Evolutionary conservation across 2,797 vertebrate species (phyloP).

Genomic region (Champsocephalus esox): DNA sequence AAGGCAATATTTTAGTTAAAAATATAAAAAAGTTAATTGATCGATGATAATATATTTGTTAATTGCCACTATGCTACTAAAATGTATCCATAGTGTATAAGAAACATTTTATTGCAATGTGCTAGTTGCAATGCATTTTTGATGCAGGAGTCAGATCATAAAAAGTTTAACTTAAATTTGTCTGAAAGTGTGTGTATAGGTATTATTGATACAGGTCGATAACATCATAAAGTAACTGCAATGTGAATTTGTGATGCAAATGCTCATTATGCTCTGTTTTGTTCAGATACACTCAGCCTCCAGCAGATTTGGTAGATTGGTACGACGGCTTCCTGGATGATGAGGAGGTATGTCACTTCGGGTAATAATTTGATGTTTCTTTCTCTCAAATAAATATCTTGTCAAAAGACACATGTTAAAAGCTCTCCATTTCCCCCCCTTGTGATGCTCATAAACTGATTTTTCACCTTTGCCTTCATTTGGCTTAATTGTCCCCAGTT

Average conservation of each 20-base stretch:
- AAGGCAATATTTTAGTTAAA: not conserved
- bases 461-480: slow-evolving; percentile 90
- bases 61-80: no score
- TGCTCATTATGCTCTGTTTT: slow-evolving; percentile 3
- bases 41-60: not conserved
- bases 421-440: slow-evolving; percentile 33
- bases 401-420: slow-evolving; percentile 30
- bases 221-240: not conserved
- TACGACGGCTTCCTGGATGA: slow-evolving; percentile 99
- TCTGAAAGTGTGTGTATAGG: not conserved
- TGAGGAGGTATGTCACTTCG: slow-evolving; percentile 99
- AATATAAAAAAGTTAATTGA: not conserved
- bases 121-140: not conserved
- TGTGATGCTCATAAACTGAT: slow-evolving; percentile 88
- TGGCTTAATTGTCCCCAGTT: slow-evolving; percentile 84
- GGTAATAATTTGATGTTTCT: slow-evolving; percentile 94
- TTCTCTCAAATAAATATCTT: slow-evolving; percentile 72
- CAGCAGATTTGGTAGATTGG: slow-evolving; percentile 98
- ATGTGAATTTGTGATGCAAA: not conserved
- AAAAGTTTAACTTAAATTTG: not conserved
- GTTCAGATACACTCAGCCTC: slow-evolving; percentile 96
- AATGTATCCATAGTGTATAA: not conserved
- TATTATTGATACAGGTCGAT: not conserved
- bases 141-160: not conserved
- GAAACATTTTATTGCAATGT: not conserved